Evolutionary conservation across 2,113 vertebrate genomes (phyloP).

Genomic region (Tragelaphus strepsiceros): DNA sequence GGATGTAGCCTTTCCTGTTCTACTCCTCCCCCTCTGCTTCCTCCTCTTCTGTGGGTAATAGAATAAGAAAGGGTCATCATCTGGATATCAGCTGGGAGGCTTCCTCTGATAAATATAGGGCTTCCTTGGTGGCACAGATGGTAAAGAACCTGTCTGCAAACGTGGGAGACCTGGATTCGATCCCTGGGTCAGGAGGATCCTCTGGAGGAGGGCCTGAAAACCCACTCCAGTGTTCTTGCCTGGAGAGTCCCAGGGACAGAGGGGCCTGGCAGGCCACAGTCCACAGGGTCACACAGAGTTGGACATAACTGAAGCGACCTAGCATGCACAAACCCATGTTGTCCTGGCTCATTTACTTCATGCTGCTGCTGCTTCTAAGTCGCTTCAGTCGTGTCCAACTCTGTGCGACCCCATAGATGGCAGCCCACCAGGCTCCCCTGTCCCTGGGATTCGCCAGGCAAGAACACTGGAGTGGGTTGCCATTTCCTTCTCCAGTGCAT

Average conservation of each 20-base stretch:
- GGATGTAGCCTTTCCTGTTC: neutral
- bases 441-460: no score
- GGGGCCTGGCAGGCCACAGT: neutral
- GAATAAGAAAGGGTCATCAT: neutral
- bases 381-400: no score
- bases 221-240: neutral
- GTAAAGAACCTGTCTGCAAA: neutral
- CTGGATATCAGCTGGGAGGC: neutral
- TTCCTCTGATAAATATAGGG: neutral
- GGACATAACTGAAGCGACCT: neutral
- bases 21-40: neutral
- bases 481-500: no score
- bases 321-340: neutral
- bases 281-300: neutral
- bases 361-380: no score
- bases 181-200: neutral
- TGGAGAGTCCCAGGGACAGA: neutral
- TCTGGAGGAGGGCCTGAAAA: neutral
- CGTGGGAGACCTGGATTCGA: neutral
- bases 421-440: no score
- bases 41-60: neutral
- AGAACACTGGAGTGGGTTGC: no score
- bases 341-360: neutral
- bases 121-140: neutral
- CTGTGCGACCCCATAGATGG: no score